Conservation (phyloP, 2,888 invertebrate species). For the Ligdia adustata region DNA sequence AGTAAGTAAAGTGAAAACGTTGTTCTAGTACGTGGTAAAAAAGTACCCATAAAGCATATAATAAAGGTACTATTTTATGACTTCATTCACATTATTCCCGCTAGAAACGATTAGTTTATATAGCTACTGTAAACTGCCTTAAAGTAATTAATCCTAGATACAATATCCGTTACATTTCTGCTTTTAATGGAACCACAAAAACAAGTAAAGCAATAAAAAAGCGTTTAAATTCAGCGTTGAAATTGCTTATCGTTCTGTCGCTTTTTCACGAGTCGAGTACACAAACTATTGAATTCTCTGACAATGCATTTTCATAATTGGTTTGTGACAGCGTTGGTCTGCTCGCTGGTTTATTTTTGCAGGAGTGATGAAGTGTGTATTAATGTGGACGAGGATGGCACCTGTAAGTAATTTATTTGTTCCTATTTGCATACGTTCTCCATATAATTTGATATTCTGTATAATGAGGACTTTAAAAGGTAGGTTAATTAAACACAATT, state of each 20-base stretch:
- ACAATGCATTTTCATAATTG: constrained; percentile 41
- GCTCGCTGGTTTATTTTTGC: constrained; percentile 30
- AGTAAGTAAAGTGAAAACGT: too few species aligned
- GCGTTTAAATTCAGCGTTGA: constrained; percentile 35
- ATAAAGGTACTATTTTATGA: not conserved
- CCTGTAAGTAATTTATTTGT: constrained; percentile 36
- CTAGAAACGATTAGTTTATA: constrained; percentile 1
- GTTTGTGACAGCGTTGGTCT: constrained; percentile 34
- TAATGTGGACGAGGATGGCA: constrained; percentile 40
- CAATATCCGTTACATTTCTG: constrained; percentile 20
- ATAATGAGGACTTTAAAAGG: too few species aligned
- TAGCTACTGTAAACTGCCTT: not conserved
- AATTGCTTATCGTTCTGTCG: constrained; percentile 34
- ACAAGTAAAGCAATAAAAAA: constrained; percentile 29
- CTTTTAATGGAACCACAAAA: constrained; percentile 18
- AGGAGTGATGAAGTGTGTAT: constrained; percentile 37
- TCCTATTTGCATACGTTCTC: not conserved
- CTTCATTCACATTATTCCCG: not conserved
- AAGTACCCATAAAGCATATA: too few species aligned
- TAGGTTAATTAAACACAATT: too few species aligned
- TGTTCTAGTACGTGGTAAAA: too few species aligned
- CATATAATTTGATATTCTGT: too few species aligned
- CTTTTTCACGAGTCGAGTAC: constrained; percentile 36
- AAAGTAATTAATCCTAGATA: constrained; percentile 15
- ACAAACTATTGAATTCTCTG: constrained; percentile 38